phyloP scores from a whole-genome alignment of 2,888 invertebrate genomes.

The Dicycla oo region DNA sequence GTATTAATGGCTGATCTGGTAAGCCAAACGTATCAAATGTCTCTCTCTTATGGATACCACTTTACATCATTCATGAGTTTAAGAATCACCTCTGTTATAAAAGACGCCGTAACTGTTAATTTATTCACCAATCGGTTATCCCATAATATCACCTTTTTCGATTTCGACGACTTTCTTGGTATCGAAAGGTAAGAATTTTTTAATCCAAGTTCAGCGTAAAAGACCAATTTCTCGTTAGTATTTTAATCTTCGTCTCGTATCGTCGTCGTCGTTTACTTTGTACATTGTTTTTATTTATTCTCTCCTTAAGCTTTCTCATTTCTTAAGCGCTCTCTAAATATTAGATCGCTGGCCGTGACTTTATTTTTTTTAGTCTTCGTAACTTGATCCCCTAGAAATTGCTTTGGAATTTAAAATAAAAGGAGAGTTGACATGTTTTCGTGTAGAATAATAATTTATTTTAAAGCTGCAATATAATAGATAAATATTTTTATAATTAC shows the following conservation, averaged over 20 bases:
- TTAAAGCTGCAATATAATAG: background rate
- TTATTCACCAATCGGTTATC: background rate
- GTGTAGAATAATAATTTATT: conserved; percentile 25
- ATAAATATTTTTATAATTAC: background rate
- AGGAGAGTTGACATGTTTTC: conserved; percentile 21
- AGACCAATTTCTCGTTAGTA: conserved; percentile 21
- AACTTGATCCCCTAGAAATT: conserved; percentile 43
- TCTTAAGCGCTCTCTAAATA: conserved; percentile 50
- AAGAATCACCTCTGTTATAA: background rate
- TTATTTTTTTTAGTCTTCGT: conserved; percentile 29
- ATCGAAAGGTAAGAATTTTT: conserved; percentile 3
- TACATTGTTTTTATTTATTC: conserved; percentile 39
- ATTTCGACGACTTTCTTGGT: background rate
- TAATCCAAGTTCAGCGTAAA: conserved; percentile 13
- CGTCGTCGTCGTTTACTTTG: conserved; percentile 30
- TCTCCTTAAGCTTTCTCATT: conserved; percentile 46
- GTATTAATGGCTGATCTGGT: background rate
- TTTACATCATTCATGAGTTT: conserved; percentile 21
- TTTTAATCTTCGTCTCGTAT: conserved; percentile 31
- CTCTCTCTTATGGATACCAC: conserved; percentile 7
- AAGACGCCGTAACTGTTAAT: background rate
- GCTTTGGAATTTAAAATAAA: conserved; percentile 29
- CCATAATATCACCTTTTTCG: background rate
- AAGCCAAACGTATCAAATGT: background rate
- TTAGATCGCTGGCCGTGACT: conserved; percentile 35